Conservation (phyloP, 1,140 invertebrate genomes). For the Bilobella aurantiaca region DNA sequence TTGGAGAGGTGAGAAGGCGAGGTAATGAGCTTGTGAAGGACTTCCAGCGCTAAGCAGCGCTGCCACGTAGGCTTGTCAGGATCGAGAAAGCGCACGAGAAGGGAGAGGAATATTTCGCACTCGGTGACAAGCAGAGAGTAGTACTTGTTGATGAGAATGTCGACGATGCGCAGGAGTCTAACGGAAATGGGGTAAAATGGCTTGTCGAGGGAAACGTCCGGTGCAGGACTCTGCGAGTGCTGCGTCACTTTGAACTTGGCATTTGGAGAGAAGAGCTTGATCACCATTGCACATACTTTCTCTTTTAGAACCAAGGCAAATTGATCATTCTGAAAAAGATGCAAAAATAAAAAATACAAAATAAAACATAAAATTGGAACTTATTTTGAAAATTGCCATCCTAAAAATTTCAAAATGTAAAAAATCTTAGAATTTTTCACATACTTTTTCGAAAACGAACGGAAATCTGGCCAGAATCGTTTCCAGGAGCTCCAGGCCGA, state of each 20-base stretch:
- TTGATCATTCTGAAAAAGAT: slow-evolving; percentile 68
- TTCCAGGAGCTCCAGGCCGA: slow-evolving; percentile 89
- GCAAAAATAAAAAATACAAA: slow-evolving; percentile 14
- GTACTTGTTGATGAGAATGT: slow-evolving; percentile 86
- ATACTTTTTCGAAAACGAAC: slow-evolving; percentile 79
- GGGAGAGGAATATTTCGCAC: slow-evolving; percentile 94
- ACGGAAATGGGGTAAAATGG: slow-evolving; percentile 96
- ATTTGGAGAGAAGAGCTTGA: slow-evolving; percentile 94
- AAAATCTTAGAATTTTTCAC: neutral
- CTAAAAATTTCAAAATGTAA: slow-evolving; percentile 22
- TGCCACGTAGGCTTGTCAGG: slow-evolving; percentile 94
- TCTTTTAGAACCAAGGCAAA: slow-evolving; percentile 93
- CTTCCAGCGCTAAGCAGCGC: slow-evolving; percentile 83
- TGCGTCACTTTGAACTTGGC: slow-evolving; percentile 69
- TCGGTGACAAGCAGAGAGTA: slow-evolving; percentile 89
- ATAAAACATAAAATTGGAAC: slow-evolving; percentile 19
- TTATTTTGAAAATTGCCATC: neutral
- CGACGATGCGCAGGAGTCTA: slow-evolving; percentile 81
- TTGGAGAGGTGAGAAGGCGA: slow-evolving; percentile 77
- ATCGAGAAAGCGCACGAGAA: slow-evolving; percentile 94
- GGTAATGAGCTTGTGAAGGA: slow-evolving; percentile 84
- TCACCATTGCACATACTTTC: slow-evolving; percentile 90
- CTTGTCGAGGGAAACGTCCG: slow-evolving; percentile 57
- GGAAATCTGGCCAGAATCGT: slow-evolving; percentile 84
- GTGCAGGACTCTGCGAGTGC: slow-evolving; percentile 30